Conservation (phyloP, 2,888 invertebrate genomes). For the Watsonalla cultraria region DNA sequence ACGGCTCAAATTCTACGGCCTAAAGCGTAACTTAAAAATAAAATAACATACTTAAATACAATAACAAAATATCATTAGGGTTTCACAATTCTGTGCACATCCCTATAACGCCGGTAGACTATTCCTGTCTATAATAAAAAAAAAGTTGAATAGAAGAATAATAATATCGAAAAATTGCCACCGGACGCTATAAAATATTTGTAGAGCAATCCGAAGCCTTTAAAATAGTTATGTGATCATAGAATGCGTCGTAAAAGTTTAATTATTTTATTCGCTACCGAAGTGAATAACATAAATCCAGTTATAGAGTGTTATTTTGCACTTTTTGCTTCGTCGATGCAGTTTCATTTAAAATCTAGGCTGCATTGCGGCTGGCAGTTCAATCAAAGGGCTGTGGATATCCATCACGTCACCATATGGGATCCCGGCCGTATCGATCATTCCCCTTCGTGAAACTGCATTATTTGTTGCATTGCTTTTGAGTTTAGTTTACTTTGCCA, state of each 20-base stretch:
- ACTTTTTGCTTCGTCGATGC: conserved; percentile 2
- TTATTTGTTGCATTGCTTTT: no score
- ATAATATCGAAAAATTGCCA: not conserved
- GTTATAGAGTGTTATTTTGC: conserved; percentile 1
- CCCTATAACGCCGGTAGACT: no score
- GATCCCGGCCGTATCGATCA: conserved; percentile 16
- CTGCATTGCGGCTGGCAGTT: conserved; percentile 18
- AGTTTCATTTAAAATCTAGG: conserved; percentile 7
- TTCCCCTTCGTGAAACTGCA: conserved; percentile 4
- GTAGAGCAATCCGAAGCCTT: not conserved
- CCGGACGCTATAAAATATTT: not conserved
- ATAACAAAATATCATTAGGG: no score
- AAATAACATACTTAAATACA: no score
- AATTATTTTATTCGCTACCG: not conserved
- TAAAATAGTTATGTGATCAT: not conserved
- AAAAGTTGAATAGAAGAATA: no score
- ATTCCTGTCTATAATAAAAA: no score
- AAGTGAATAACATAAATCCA: not conserved
- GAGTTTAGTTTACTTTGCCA: no score
- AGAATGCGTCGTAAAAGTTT: not conserved
- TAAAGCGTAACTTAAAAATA: no score
- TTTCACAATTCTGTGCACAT: no score
- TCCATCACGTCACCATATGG: conserved; percentile 20
- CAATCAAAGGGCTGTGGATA: conserved; percentile 25
- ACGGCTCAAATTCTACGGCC: no score